phyloP scores from a whole-genome alignment of 2,888 invertebrate species.

The Pseudeuparius sepicola region DNA sequence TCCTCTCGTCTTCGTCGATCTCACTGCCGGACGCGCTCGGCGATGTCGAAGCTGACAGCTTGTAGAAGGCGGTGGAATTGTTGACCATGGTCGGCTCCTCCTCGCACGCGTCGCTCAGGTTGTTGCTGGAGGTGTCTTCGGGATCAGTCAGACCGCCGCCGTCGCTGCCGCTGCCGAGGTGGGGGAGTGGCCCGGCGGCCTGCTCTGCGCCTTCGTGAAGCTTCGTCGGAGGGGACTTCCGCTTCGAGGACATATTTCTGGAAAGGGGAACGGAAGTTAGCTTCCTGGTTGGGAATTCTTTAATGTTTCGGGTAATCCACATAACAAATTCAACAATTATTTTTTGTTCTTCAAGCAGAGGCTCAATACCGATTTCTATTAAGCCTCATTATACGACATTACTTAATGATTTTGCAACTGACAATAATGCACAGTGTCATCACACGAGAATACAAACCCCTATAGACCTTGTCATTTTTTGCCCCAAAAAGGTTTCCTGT shows the following conservation, averaged over 20 bases:
- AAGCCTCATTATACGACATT: too few relatives aligned
- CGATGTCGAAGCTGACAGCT: slow-evolving; percentile 37
- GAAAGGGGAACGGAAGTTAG: slow-evolving; percentile 31
- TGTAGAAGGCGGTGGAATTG: slow-evolving; percentile 36
- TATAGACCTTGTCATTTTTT: too few relatives aligned
- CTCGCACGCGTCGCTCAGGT: slow-evolving; percentile 50
- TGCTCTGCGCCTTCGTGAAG: slow-evolving; percentile 59
- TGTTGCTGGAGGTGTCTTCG: slow-evolving; percentile 48
- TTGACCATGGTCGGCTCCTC: slow-evolving; percentile 41
- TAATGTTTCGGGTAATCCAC: too few relatives aligned
- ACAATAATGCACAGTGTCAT: too few relatives aligned
- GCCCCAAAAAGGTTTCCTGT: too few relatives aligned
- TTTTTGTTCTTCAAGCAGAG: too few relatives aligned
- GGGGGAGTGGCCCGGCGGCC: slow-evolving; percentile 32
- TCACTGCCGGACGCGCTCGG: slow-evolving; percentile 40
- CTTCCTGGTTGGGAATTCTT: too few relatives aligned
- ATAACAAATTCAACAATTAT: too few relatives aligned
- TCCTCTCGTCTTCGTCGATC: slow-evolving; percentile 37
- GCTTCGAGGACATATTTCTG: slow-evolving; percentile 95
- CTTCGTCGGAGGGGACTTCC: slow-evolving; percentile 92
- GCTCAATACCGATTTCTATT: too few relatives aligned
- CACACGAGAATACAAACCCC: too few relatives aligned
- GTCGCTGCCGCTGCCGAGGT: slow-evolving; percentile 46
- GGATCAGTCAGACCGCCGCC: slow-evolving; percentile 45
- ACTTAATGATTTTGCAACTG: too few relatives aligned